phyloP scores from a whole-genome alignment of 2,113 vertebrate species.

The Candoia aspera region DNA sequence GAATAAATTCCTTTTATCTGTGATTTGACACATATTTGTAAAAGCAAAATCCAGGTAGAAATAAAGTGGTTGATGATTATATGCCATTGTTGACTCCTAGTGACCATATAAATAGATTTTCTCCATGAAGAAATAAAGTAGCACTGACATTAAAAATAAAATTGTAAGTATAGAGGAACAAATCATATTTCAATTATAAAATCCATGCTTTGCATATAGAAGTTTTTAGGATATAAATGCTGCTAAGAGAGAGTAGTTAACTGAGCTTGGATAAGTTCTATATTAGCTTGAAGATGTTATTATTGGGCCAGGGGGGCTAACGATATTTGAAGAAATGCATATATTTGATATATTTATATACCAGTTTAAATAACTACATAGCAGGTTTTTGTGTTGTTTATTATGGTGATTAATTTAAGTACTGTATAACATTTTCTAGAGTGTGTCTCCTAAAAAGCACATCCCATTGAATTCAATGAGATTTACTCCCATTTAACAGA shows the following conservation, averaged over 20 bases:
- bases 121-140: neutral
- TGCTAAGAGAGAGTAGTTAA: neutral
- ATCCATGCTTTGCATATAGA: neutral
- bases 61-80: neutral
- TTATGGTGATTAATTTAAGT: neutral
- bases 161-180: neutral
- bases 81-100: neutral
- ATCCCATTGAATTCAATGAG: neutral
- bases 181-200: neutral
- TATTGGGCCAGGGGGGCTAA: neutral
- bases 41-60: neutral
- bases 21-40: neutral
- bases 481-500: neutral
- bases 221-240: neutral
- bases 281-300: neutral
- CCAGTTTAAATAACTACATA: neutral
- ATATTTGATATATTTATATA: neutral
- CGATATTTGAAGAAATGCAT: neutral
- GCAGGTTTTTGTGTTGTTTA: neutral
- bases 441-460: neutral
- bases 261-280: neutral
- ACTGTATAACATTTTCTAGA: neutral
- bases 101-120: neutral
- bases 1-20: neutral
- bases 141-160: neutral